Evolutionary conservation across 2,797 vertebrate species (phyloP), one percentile per base, ranked within the genome.

Genomic region (Gallinago solitaria): DNA sequence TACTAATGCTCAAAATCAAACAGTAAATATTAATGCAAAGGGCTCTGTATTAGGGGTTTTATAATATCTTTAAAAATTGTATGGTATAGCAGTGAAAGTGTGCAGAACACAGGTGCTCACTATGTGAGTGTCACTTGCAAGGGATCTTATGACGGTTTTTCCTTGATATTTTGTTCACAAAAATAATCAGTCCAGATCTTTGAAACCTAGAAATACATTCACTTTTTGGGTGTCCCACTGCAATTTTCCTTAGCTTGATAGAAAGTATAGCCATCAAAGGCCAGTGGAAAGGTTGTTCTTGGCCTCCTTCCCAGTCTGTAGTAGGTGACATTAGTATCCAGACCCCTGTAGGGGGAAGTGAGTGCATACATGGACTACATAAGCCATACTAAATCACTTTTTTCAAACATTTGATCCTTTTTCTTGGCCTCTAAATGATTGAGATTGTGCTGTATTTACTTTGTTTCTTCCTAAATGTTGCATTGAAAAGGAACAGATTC

Each of bases 251-350:
- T 69, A 50, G 61, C 51, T 93, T 93, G 67, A 79, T 41, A 91
- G 95, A 93, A 94, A 93, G 37, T 35, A 82, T 33, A 95, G 93
- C 47, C 45, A 87, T 91, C 83, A 95, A 95, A 95, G 37, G 41
- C 57, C 61, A 83, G 70, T 28, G 78, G 63, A 74, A 95, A 96
- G 59, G 91, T 97, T 96, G 64, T 85, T 93, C 45, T 96, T 97
- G 96, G 95, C 75, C 20, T 67, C 18, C 35, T 89, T 93, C 94
- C 95, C 83, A 67, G 59, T 48, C 75, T 94, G 76, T 90, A 84
- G 67, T 80, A 87, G 86, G 78, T 85, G 92, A 91, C 45, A 33
- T 54, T 77, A 70, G 93, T 89, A 83, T 94, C 90, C 90, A 87
- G 79, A 74, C 81, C 63, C 69, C 75, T 84, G 37, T 17, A 76